Base-by-base conservation (phyloP, 1,140 invertebrate species). In the Latrodectus geometricus region DNA sequence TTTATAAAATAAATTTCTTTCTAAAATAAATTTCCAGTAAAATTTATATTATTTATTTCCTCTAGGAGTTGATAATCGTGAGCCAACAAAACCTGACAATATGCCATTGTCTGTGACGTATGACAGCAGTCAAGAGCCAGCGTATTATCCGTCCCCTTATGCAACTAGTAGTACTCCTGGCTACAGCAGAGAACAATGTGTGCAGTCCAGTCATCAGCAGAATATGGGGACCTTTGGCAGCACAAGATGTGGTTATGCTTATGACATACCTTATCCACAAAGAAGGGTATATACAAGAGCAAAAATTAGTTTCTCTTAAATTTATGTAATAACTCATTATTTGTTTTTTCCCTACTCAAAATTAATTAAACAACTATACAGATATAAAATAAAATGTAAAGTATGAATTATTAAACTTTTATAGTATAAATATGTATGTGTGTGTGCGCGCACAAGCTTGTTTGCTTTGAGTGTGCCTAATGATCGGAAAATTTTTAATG, bases 81-180 rank as follows among this genome's bases (percentile, higher is more conserved):
- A 88, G 20, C 80, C 80, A 9, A 48, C 61, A 4, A 88, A 88
- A 69, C 80, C 80, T n/a, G 87, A 84, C 74, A 73, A 69, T 9
- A 74, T 88, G 74, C 81, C 87, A 61, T 49, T 88, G 8, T 84
- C 87, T 20, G 81, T 88, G 20, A 88, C 87, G 17, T 88, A 88
- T 15, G 87, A 88, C 21, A 88, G 81, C 74, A 87, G 48, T 17
- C 80, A 84, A 66, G 87, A 88, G 35, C 87, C 87, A 21, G 68
- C 81, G 7, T 88, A 88, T 17, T 84, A 83, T 83, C 87, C 87
- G 49, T 77, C 74, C 74, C 87, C 87, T 8, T 88, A 88, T 48
- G 87, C 87, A 2, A 84, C 81, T 7, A 83, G 79, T 54, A 83
- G 75, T 50, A 66, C 78, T 4, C 75, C 87, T 15, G 68, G 76